phyloP scores from a whole-genome alignment of 2,113 vertebrate genomes.

The Terrapene triunguis region DNA sequence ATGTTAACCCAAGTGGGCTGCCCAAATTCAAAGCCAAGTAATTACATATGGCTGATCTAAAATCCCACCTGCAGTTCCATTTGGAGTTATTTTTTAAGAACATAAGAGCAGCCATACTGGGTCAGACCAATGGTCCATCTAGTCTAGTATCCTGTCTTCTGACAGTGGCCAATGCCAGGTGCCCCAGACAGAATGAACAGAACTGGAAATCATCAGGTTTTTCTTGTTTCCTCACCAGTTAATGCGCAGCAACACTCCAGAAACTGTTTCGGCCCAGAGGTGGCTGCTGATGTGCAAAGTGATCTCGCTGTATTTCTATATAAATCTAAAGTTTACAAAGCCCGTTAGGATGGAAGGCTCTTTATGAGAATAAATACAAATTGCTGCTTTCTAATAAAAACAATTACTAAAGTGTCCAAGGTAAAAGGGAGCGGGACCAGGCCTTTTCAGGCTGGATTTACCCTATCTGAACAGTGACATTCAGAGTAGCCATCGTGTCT shows the following conservation, averaged over 20 bases:
- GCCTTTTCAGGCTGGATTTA: background rate
- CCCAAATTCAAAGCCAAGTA: background rate
- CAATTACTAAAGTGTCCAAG: background rate
- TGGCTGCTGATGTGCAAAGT: background rate
- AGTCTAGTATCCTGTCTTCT: no score
- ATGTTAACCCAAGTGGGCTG: background rate
- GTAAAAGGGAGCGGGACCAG: accelerated
- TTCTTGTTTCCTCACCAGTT: background rate
- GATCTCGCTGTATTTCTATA: background rate
- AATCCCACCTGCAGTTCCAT: background rate
- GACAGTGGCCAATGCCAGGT: no score
- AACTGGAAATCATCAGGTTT: no score
- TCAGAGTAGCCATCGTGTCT: background rate
- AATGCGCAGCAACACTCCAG: background rate
- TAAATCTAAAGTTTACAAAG: background rate
- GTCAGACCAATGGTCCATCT: no score
- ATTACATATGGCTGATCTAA: background rate
- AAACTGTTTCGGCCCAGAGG: background rate
- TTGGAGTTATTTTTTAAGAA: background rate
- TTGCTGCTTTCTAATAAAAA: background rate
- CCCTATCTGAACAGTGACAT: background rate
- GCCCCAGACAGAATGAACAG: no score
- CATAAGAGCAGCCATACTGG: no score
- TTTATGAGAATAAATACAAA: background rate
- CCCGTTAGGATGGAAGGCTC: background rate